Base-by-base conservation (phyloP, 2,113 vertebrate species). In the Cebus imitator region DNA sequence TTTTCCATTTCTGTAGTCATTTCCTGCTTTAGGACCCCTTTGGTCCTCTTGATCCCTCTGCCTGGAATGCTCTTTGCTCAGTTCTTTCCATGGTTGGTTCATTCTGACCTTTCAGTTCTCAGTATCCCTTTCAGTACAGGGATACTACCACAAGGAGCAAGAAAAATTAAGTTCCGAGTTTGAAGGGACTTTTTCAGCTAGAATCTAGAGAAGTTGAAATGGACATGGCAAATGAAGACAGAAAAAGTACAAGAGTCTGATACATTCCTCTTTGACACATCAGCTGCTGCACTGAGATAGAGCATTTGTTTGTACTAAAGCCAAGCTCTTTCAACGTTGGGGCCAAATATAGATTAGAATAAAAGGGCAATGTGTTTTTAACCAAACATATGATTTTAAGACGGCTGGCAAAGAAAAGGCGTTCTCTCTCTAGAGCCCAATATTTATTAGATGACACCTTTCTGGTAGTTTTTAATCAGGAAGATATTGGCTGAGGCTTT, bases 281-380 rank as follows among this genome's bases (percentile, higher is more conserved):
- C 68, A 84, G 88, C 45, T 82, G 3, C 35, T 75, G 35, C 58
- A 64, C 82, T 9, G n/a, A 94, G 72, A 64, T 21, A 90, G n/a
- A 91, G 11, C n/a, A 57, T 27, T 61, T 40, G 61, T 75, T 18
- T 64, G 30, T 50, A 58, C 14, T 83, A 57, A 64, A 89, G 76
- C 68, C 68, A 76, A 93, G 48, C 5, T 91, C 68, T 64, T 86
- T 83, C 58, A 75, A n/a, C 30, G 27, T 3, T 37, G 57, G 25
- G 50, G 50, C 52, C 75, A 97, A 94, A 80, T 76, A 90, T 6
- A 83, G 55, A 94, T 70, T 55, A 95, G 61, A 94, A 97, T 86
- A 61, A 93, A 95, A 87, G 68, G 72, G 50, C 57, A 90, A 58
- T 87, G 64, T 57, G 14, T 78, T 97, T 94, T 96, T 87, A 96